Percentiles rank a stretch among this genome's conserved stretches.
phyloP scores from a whole-genome alignment of 2,888 invertebrate genomes.

The Mythimna loreyi region DNA sequence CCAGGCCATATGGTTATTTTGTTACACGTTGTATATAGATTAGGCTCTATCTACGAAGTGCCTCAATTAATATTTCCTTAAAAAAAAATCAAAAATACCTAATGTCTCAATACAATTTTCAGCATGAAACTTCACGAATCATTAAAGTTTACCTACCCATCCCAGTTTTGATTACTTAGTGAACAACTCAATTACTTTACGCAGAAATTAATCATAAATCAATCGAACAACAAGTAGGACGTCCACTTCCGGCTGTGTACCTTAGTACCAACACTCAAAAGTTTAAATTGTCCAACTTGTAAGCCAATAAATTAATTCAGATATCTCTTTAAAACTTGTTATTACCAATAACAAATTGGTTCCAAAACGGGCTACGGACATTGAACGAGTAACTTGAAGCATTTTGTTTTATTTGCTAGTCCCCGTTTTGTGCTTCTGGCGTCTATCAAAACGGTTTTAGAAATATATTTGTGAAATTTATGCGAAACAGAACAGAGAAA shows the following conservation, averaged over 20 bases:
- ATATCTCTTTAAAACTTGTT: slow-evolving; percentile 69
- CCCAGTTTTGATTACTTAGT: slow-evolving; percentile 44
- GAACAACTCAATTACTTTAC: slow-evolving; percentile 48
- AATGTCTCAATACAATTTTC: slow-evolving; percentile 5
- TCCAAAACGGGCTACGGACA: slow-evolving; percentile 53
- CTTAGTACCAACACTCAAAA: slow-evolving; percentile 49
- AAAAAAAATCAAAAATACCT: no score
- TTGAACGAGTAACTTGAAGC: slow-evolving; percentile 66
- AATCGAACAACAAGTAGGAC: slow-evolving; percentile 49
- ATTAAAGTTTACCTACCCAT: slow-evolving; percentile 23
- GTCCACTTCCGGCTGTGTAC: slow-evolving; percentile 41
- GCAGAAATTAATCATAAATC: slow-evolving; percentile 57
- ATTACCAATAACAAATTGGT: slow-evolving; percentile 70
- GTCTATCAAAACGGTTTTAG: slow-evolving; percentile 77
- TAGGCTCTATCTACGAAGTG: no score
- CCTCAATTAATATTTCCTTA: no score
- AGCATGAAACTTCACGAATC: slow-evolving; percentile 26
- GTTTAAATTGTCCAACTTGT: slow-evolving; percentile 64
- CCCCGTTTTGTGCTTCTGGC: slow-evolving; percentile 73
- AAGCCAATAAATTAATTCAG: slow-evolving; percentile 70
- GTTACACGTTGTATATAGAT: no score
- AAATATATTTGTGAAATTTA: slow-evolving; percentile 84
- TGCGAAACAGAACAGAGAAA: slow-evolving; percentile 84
- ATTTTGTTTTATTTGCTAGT: slow-evolving; percentile 73
- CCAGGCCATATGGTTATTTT: no score